Evolutionary conservation across 2,888 invertebrate genomes (phyloP).

Genomic region (Desoria tigrina): DNA sequence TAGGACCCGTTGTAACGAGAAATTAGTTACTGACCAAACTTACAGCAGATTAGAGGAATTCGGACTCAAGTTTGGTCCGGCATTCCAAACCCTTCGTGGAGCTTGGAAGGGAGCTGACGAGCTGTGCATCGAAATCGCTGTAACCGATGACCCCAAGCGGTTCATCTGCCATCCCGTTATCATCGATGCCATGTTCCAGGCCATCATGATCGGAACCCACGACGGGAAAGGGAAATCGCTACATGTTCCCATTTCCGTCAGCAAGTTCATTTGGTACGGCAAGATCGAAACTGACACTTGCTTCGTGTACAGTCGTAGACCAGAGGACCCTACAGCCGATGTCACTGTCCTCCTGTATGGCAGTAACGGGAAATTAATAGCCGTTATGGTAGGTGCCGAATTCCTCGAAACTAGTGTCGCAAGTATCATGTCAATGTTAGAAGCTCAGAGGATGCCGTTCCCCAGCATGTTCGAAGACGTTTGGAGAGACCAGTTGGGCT

Average conservation of each 20-base stretch:
- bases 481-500: background rate
- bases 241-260: slow-evolving; percentile 5
- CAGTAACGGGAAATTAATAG: background rate
- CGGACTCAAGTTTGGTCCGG: slow-evolving; percentile 26
- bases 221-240: background rate
- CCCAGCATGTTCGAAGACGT: slow-evolving; percentile 13
- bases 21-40: background rate
- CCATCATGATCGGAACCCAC: background rate
- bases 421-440: background rate
- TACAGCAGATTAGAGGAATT: slow-evolving; percentile 15
- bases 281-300: background rate
- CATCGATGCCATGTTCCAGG: slow-evolving; percentile 20
- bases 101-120: background rate
- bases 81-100: slow-evolving; percentile 13
- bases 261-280: slow-evolving; percentile 8
- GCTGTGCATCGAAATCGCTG: background rate
- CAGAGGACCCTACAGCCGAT: background rate
- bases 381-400: slow-evolving; percentile 3
- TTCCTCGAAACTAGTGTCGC: slow-evolving; percentile 4
- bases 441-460: background rate
- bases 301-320: background rate
- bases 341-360: background rate
- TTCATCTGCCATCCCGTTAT: slow-evolving; percentile 3
- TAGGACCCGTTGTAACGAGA: background rate
- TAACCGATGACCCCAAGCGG: background rate